These are phyloP conservation scores for Diachasma alloeum DNA, from an alignment of 1,140 invertebrate genomes.

Conservation along the genomic window DNA sequence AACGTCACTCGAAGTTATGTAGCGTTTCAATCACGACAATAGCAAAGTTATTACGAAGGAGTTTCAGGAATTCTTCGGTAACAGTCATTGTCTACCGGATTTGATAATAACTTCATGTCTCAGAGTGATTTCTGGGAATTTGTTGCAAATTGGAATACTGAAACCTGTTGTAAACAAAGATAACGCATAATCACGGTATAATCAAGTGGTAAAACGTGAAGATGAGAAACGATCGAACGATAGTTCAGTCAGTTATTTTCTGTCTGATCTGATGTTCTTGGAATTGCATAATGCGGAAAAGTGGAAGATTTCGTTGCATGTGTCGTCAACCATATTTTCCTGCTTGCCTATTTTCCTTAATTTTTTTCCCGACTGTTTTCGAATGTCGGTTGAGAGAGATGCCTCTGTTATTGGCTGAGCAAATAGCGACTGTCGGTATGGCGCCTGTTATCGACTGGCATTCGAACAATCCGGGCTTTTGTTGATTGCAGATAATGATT, in stretches of 20 bases:
- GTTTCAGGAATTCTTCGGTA: no score
- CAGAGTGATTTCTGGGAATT: background rate
- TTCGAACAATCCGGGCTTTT: background rate
- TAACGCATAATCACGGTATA: background rate
- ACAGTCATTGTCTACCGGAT: no score
- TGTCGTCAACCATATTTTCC: background rate
- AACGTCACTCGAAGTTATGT: no score
- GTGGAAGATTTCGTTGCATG: background rate
- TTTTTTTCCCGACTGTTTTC: background rate
- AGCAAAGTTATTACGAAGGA: no score
- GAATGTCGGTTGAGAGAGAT: background rate
- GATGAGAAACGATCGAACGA: background rate
- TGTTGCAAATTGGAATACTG: background rate
- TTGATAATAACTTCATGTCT: no score
- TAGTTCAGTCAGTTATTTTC: background rate
- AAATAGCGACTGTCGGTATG: background rate
- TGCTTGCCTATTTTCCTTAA: background rate
- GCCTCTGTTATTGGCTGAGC: background rate
- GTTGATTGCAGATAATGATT: no score
- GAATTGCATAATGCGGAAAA: background rate
- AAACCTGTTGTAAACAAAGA: background rate
- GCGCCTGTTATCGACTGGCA: background rate
- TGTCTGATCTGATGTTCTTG: background rate
- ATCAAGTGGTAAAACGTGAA: background rate
- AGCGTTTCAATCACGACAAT: no score